Evolutionary conservation across 2,888 invertebrate species (phyloP).

Genomic region (Ochropleura plecta): DNA sequence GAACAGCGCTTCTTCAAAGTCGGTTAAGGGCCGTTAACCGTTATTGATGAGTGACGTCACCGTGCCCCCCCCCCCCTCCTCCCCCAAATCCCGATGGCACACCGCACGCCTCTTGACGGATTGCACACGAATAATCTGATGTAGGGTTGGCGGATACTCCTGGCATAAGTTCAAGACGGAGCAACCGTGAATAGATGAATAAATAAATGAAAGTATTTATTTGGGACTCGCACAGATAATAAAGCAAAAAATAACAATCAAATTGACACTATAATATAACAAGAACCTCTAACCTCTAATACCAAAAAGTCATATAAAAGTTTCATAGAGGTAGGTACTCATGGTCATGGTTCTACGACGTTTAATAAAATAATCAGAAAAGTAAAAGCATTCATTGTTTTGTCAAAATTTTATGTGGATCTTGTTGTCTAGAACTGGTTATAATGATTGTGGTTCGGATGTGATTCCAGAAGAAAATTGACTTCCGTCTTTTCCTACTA

Average conservation of each 20-base stretch:
- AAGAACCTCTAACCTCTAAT: not conserved
- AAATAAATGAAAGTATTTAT: not conserved
- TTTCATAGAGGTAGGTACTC: too few relatives aligned
- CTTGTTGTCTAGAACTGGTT: not conserved
- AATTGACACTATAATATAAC: not conserved
- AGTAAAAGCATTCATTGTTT: not conserved
- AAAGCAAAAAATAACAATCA: not conserved
- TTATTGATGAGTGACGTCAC: slow-evolving; percentile 57
- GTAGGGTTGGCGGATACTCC: slow-evolving; percentile 34
- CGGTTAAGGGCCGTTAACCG: slow-evolving; percentile 57
- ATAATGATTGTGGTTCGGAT: not conserved
- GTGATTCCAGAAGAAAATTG: not conserved
- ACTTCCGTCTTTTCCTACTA: not conserved
- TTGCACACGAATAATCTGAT: slow-evolving; percentile 32
- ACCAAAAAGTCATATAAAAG: not conserved
- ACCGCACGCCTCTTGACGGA: slow-evolving; percentile 47
- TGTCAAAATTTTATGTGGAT: not conserved
- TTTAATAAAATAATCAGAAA: not conserved
- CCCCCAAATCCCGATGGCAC: slow-evolving; percentile 14
- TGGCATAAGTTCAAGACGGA: not conserved
- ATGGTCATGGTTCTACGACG: not conserved
- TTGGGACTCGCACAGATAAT: not conserved
- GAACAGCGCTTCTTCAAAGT: slow-evolving; percentile 53
- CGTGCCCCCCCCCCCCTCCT: not conserved
- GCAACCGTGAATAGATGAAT: not conserved